phyloP scores from a whole-genome alignment of 1,140 invertebrate species.

The Eueides isabella region DNA sequence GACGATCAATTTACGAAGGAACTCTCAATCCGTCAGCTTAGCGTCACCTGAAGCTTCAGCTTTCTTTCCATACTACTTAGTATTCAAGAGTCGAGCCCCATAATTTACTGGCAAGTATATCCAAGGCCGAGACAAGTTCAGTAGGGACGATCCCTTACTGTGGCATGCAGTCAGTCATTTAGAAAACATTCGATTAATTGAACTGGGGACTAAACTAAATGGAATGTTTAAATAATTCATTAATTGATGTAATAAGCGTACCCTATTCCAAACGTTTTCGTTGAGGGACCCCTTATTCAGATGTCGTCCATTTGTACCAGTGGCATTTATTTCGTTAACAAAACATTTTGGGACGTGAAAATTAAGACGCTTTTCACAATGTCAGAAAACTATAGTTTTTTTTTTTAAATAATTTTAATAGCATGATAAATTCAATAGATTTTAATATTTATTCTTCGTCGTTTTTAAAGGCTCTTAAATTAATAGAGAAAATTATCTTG shows the following conservation, averaged over 20 bases:
- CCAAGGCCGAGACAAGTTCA: background rate
- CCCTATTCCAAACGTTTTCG: background rate
- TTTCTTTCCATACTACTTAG: constrained; percentile 65
- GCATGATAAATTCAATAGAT: too few species aligned
- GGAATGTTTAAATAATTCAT: constrained; percentile 10
- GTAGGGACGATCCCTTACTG: background rate
- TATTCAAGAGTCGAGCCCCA: constrained; percentile 63
- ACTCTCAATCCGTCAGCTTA: constrained; percentile 61
- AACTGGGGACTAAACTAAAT: background rate
- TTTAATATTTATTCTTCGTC: too few species aligned
- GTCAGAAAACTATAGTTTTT: background rate
- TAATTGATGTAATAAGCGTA: background rate
- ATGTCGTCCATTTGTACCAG: background rate
- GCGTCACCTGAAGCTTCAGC: constrained; percentile 61
- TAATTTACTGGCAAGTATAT: constrained; percentile 52
- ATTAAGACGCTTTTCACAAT: background rate
- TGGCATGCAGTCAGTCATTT: constrained; percentile 31
- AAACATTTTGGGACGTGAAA: background rate
- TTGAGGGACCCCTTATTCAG: too few species aligned
- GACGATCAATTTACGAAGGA: constrained; percentile 9
- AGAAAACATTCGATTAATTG: background rate
- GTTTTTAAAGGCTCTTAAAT: too few species aligned
- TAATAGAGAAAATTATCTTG: background rate
- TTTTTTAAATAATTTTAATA: background rate
- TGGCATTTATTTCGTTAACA: background rate